These are phyloP conservation scores for Cygnus atratus DNA, from an alignment of 2,113 vertebrate species.

Conservation along the genomic window DNA sequence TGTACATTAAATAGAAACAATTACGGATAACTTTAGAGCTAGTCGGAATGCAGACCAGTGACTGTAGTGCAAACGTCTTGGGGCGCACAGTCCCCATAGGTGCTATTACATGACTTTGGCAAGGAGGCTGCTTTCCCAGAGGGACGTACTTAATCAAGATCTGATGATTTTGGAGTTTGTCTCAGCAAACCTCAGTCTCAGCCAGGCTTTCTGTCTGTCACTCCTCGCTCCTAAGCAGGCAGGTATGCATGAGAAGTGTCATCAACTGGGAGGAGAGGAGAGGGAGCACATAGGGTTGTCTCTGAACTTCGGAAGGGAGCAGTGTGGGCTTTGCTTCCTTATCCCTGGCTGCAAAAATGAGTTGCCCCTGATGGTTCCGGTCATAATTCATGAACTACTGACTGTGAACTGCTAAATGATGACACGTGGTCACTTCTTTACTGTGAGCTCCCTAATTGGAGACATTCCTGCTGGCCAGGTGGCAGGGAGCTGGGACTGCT, in stretches of 20 bases:
- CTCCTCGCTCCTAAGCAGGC: neutral
- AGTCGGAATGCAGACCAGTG: neutral
- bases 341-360: neutral
- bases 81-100: fast-evolving
- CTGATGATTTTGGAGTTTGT: neutral
- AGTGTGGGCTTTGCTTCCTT: neutral
- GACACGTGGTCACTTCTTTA: fast-evolving
- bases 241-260: fast-evolving
- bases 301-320: neutral
- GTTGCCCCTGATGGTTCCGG: neutral
- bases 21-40: neutral
- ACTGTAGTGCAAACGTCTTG: fast-evolving
- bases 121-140: neutral
- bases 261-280: neutral
- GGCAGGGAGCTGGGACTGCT: neutral
- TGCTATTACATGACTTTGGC: fast-evolving
- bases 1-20: neutral
- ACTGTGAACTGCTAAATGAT: neutral
- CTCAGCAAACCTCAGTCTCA: neutral
- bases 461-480: neutral
- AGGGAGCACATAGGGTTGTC: fast-evolving
- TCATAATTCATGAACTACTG: neutral
- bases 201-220: neutral
- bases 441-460: neutral
- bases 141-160: neutral